phyloP scores from a whole-genome alignment of 2,113 vertebrate species.

The Mormoops blainvillei region DNA sequence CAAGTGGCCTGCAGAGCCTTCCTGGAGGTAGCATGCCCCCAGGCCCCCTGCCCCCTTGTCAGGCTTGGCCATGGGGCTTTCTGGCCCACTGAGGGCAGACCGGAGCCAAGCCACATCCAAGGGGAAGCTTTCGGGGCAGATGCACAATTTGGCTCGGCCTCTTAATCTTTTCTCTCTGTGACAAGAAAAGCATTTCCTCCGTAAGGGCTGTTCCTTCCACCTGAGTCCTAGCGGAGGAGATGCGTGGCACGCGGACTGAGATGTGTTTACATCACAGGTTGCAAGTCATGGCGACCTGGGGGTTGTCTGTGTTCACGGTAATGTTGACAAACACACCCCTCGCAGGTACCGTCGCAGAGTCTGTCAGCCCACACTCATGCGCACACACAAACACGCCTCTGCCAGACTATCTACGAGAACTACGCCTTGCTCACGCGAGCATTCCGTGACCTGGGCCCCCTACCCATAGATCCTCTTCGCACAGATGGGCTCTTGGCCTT shows the following conservation, averaged over 20 bases:
- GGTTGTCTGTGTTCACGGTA: neutral
- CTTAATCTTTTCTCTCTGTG: neutral
- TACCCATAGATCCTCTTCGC: neutral
- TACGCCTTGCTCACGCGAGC: neutral
- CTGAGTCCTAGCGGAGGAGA: neutral
- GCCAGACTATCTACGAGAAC: neutral
- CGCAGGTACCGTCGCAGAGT: neutral
- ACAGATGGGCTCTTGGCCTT: neutral
- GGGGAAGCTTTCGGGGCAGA: neutral
- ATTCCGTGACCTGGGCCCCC: neutral
- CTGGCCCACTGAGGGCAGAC: neutral
- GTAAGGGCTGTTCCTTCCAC: neutral
- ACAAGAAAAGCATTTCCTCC: neutral
- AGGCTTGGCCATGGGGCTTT: neutral
- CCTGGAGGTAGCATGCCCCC: neutral
- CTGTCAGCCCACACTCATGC: neutral
- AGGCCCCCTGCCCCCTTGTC: neutral
- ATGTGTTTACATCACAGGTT: neutral
- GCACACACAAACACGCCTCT: neutral
- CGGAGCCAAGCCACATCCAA: neutral
- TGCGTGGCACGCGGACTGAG: neutral
- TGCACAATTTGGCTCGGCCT: neutral
- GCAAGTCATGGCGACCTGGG: neutral
- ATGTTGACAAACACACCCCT: conserved; percentile 1
- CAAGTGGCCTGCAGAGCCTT: neutral